Conservation (phyloP, 2,797 vertebrate species). For the Cryptoprocta ferox region DNA sequence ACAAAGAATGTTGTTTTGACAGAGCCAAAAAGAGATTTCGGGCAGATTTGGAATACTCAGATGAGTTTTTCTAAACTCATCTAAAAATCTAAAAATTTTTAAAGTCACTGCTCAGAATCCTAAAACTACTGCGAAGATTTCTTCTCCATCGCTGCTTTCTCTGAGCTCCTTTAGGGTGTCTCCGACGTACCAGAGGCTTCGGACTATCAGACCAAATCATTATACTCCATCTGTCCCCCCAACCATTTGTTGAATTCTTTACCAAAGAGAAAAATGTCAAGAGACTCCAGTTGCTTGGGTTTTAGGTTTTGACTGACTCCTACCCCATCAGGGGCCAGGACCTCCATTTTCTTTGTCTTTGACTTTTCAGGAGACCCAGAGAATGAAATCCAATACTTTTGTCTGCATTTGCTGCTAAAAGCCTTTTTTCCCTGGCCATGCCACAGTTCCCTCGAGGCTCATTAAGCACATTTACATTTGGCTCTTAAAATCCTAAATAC, state of each 20-base stretch:
- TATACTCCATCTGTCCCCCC: conserved; percentile 25
- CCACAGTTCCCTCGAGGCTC: conserved; percentile 86
- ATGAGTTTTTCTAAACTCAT: conserved; percentile 63
- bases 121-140: conserved; percentile 54
- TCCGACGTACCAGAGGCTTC: not conserved
- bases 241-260: conserved; percentile 77
- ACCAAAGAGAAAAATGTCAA: conserved; percentile 78
- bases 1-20: conserved; percentile 77
- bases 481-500: conserved; percentile 88
- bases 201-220: conserved; percentile 3
- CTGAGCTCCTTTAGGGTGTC: not conserved
- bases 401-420: conserved; percentile 90
- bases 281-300: conserved; percentile 82
- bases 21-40: conserved; percentile 77
- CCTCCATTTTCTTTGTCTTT: conserved; percentile 84
- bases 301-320: conserved; percentile 84
- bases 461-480: conserved; percentile 91
- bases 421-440: conserved; percentile 85
- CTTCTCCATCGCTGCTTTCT: not conserved
- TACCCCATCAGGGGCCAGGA: conserved; percentile 74
- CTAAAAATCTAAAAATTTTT: conserved; percentile 25
- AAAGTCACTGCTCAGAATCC: conserved; percentile 46
- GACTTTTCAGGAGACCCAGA: conserved; percentile 84
- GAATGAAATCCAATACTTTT: conserved; percentile 89
- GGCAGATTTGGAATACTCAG: conserved; percentile 66